Percentiles rank a stretch among this genome's conserved stretches.
phyloP scores from a whole-genome alignment of 1,140 invertebrate genomes.

The Lordiphosa clarofinis region DNA sequence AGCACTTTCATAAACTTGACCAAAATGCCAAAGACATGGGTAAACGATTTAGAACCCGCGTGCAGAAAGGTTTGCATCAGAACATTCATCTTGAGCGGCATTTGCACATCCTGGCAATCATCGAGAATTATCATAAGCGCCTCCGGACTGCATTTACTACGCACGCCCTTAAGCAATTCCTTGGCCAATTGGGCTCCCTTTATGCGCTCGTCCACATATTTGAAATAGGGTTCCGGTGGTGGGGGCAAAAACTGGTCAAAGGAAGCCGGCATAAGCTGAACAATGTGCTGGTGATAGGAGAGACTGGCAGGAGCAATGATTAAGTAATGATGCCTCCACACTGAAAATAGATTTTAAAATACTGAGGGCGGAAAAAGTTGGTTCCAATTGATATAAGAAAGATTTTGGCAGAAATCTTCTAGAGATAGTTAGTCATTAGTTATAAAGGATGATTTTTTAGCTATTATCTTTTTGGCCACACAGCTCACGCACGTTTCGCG shows the following conservation, averaged over 20 bases:
- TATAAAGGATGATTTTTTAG: too few relatives aligned
- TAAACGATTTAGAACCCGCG: conserved; percentile 46
- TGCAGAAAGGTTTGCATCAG: conserved; percentile 42
- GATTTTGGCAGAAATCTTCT: too few relatives aligned
- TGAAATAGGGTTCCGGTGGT: conserved; percentile 87
- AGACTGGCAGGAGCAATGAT: too few relatives aligned
- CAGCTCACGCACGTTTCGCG: too few relatives aligned
- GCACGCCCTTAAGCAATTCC: conserved; percentile 19
- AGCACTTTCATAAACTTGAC: conserved; percentile 26
- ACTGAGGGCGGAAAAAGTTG: too few relatives aligned
- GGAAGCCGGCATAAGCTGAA: conserved; percentile 89
- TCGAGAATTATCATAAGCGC: conserved; percentile 12
- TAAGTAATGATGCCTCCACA: too few relatives aligned
- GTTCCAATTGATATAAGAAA: too few relatives aligned
- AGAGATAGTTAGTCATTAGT: too few relatives aligned
- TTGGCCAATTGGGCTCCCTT: conserved; percentile 34
- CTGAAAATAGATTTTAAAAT: too few relatives aligned
- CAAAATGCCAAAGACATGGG: conserved; percentile 30
- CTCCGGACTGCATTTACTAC: conserved; percentile 1
- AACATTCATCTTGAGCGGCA: conserved; percentile 36
- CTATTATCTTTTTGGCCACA: too few relatives aligned
- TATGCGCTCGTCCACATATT: conserved; percentile 85
- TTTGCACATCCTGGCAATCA: neutral
- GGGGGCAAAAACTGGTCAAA: conserved; percentile 89
- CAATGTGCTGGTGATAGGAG: conserved; percentile 95